These are phyloP conservation scores for Hippasteria phrygiana DNA, from an alignment of 53 echinoderm and acorn worm species.

Conservation along the genomic window DNA sequence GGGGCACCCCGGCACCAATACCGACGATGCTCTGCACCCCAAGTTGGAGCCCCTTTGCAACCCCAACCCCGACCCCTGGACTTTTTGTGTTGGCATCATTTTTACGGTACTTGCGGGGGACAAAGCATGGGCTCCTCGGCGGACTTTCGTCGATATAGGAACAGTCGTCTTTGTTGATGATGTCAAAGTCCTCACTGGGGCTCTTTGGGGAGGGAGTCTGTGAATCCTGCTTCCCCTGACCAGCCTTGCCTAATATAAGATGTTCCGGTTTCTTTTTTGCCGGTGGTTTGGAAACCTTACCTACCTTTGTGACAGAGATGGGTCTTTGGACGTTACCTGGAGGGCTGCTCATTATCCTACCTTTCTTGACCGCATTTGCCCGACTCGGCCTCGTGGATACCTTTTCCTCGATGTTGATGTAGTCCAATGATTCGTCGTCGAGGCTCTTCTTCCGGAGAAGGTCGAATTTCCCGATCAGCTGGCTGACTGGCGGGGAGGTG, in stretches of 20 bases:
- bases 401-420: background rate
- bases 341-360: background rate
- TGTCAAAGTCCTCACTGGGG: background rate
- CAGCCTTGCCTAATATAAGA: background rate
- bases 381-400: background rate
- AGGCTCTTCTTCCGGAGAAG: background rate
- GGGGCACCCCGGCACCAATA: constrained; percentile 7
- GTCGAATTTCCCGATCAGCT: constrained; percentile 33
- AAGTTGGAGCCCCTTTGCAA: constrained; percentile 24
- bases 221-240: background rate
- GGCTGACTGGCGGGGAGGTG: constrained; percentile 31
- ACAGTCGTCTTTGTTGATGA: background rate
- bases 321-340: background rate
- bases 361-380: background rate
- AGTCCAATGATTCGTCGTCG: constrained; percentile 18
- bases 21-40: constrained; percentile 14
- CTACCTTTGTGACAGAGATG: background rate
- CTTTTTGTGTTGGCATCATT: background rate
- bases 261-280: constrained; percentile 2
- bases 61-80: background rate
- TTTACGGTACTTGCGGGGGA: background rate
- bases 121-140: background rate
- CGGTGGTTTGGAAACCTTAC: background rate
- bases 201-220: background rate
- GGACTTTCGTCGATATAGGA: background rate